Percentiles rank a stretch among this genome's conserved stretches.
phyloP scores from a whole-genome alignment of 1,140 invertebrate species.

The Schlechtendalia chinensis region DNA sequence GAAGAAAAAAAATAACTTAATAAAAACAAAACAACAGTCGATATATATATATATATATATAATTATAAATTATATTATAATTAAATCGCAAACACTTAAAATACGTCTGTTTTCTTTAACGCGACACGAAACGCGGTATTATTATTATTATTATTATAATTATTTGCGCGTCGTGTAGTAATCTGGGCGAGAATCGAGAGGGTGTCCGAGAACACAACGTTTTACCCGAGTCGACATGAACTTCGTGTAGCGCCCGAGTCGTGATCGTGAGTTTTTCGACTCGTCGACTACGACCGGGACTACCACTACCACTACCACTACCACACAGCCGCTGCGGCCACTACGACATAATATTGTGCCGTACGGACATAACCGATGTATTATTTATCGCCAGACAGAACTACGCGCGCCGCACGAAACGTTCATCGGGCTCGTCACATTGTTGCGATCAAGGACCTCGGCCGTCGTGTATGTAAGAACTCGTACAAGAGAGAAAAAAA shows the following conservation, averaged over 20 bases:
- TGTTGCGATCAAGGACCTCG: slow-evolving; percentile 41
- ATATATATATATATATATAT: too few species aligned
- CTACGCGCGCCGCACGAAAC: slow-evolving; percentile 31
- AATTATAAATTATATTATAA: too few species aligned
- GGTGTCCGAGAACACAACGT: slow-evolving; percentile 44
- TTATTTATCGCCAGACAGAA: slow-evolving; percentile 35
- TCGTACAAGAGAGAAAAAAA: neutral
- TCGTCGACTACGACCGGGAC: slow-evolving; percentile 21
- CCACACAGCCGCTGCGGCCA: too few species aligned
- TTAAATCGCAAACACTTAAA: too few species aligned
- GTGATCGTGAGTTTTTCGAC: slow-evolving; percentile 49
- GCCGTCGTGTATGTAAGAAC: too few species aligned
- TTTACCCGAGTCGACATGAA: slow-evolving; percentile 46
- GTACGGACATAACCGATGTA: slow-evolving; percentile 26
- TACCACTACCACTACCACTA: too few species aligned
- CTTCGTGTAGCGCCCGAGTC: slow-evolving; percentile 40
- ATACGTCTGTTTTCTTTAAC: too few species aligned
- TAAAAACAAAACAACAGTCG: too few species aligned
- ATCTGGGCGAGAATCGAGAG: slow-evolving; percentile 38
- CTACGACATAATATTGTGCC: neutral
- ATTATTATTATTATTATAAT: too few species aligned
- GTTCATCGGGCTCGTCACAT: slow-evolving; percentile 39
- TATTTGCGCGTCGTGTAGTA: slow-evolving; percentile 28
- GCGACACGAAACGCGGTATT: too few species aligned
- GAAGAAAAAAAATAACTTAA: too few species aligned